phyloP scores from a whole-genome alignment of 2,797 vertebrate genomes.

The Paramormyrops hopkinsi region DNA sequence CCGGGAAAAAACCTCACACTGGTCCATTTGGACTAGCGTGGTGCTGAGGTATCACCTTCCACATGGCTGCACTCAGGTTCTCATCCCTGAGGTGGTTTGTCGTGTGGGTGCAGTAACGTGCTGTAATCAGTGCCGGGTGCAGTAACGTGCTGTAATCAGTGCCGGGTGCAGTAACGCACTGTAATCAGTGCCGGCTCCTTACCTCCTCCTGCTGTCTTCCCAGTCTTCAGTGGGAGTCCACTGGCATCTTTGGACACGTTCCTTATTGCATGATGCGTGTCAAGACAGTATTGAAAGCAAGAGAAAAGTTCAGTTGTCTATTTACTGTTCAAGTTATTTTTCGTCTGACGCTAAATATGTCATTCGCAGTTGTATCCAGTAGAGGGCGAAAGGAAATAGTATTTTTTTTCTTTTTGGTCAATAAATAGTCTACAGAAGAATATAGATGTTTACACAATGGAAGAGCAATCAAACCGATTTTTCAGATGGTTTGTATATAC shows the following conservation, averaged over 20 bases:
- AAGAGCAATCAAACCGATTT: neutral
- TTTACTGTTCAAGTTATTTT: neutral
- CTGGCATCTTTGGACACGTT: neutral
- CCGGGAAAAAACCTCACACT: neutral
- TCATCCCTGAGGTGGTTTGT: neutral
- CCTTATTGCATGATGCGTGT: neutral
- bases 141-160: no score
- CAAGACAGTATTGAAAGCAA: neutral
- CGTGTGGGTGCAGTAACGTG: neutral
- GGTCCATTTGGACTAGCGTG: neutral
- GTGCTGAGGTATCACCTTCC: neutral
- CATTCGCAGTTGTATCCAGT: neutral
- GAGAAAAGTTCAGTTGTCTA: neutral
- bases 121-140: no score
- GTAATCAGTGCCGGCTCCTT: neutral
- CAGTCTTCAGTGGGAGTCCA: neutral
- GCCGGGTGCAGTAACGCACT: neutral
- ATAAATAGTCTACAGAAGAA: neutral
- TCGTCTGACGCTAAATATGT: neutral
- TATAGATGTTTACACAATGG: neutral
- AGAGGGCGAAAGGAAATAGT: neutral
- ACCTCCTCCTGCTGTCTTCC: neutral
- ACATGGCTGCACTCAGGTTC: neutral
- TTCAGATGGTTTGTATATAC: neutral
- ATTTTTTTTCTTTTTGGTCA: neutral